Conservation (phyloP, 2,888 invertebrate species). For the Chrysotoxum bicinctum region DNA sequence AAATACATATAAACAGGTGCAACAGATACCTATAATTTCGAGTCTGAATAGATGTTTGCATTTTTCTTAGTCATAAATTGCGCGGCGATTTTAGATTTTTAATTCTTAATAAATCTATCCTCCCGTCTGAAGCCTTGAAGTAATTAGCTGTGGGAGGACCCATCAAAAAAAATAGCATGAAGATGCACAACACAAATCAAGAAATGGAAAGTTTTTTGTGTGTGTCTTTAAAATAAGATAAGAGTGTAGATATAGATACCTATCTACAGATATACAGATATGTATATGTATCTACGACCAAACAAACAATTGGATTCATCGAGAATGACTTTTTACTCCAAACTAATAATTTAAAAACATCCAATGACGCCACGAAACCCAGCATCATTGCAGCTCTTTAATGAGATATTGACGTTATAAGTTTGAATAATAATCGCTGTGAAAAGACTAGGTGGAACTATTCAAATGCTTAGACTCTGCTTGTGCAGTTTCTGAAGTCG, state of each 20-base stretch:
- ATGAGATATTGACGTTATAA: too few species aligned
- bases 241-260: background rate
- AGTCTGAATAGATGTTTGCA: background rate
- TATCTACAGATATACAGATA: constrained; percentile 1
- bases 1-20: background rate
- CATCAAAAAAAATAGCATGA: background rate
- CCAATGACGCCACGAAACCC: background rate
- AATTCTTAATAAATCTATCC: background rate
- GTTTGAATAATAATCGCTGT: too few species aligned
- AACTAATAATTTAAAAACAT: background rate
- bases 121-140: background rate
- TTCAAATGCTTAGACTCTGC: too few species aligned
- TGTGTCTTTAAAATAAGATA: background rate
- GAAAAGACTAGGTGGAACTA: too few species aligned
- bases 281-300: background rate
- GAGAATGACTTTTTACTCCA: constrained; percentile 1
- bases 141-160: background rate
- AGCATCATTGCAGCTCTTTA: too few species aligned
- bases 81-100: constrained; percentile 1
- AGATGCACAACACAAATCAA: constrained; percentile 1
- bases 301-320: background rate
- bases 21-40: background rate
- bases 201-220: constrained; percentile 29
- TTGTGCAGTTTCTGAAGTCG: too few species aligned
- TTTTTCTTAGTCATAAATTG: constrained; percentile 5